Evolutionary conservation across 2,888 invertebrate genomes (phyloP), one percentile per base, ranked within the genome.

Genomic region (Aleiodes testaceus): DNA sequence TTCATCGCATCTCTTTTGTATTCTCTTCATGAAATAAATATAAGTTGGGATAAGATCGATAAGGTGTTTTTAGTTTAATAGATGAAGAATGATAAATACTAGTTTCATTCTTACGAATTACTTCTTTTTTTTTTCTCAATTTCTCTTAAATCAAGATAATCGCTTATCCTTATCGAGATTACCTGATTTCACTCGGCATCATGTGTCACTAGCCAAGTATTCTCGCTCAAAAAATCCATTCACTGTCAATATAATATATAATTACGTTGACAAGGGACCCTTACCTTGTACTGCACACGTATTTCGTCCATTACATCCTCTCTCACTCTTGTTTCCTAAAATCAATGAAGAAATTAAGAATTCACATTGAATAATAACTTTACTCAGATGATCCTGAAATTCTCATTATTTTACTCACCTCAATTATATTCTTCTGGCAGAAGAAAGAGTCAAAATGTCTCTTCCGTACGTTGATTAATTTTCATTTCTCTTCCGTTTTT

Each of bases 211-310:
- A 26, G 50, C 44, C 47, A 3, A 44, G n/a, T n/a, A n/a, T n/a
- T n/a, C n/a, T n/a, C n/a, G n/a, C n/a, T n/a, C n/a, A n/a, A n/a
- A n/a, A n/a, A n/a, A n/a, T n/a, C n/a, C n/a, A n/a, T n/a, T n/a
- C n/a, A n/a, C n/a, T n/a, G n/a, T n/a, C n/a, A n/a, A n/a, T n/a
- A n/a, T n/a, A n/a, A n/a, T n/a, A n/a, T n/a, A n/a, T n/a, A n/a
- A n/a, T n/a, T n/a, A n/a, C 80, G 81, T 83, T 83, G 83, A 84
- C 83, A 83, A 83, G 82, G 82, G 36, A 42, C 3, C 3, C 9
- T 53, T 11, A 22, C 2, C 3, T n/a, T 53, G 53, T 53, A 53
- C 30, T 53, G 20, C 30, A n/a, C 53, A 26, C 7, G n/a, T n/a
- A 12, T 53, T 53, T 53, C 12, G 22, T 20, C 52, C 12, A 0